phyloP scores from a whole-genome alignment of 2,113 vertebrate species.

The Corythoichthys haematopterus region DNA sequence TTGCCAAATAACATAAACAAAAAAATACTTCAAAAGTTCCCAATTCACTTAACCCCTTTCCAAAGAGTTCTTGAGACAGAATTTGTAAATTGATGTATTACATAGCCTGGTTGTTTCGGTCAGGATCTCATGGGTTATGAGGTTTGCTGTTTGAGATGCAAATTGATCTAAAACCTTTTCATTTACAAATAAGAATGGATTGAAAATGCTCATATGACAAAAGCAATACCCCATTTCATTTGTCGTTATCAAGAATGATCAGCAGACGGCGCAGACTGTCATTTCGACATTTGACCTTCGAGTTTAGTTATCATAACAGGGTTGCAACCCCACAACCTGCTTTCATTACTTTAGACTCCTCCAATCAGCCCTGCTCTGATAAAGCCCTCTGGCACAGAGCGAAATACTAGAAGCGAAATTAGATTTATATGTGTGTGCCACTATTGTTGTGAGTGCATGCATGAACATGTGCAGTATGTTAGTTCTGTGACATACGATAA shows the following conservation, averaged over 20 bases:
- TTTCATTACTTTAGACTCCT: slow-evolving; percentile 54
- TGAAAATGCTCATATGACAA: slow-evolving; percentile 28
- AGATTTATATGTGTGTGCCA: slow-evolving; percentile 36
- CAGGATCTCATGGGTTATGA: background rate
- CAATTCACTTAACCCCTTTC: too few relatives aligned
- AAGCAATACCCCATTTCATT: slow-evolving; percentile 13
- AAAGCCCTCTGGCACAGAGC: slow-evolving; percentile 41
- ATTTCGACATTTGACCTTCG: slow-evolving; percentile 41
- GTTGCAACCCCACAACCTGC: slow-evolving; percentile 50
- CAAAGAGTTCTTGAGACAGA: background rate
- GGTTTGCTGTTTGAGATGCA: background rate
- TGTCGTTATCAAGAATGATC: slow-evolving; percentile 40
- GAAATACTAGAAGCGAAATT: slow-evolving; percentile 40
- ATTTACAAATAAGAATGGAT: slow-evolving; percentile 18
- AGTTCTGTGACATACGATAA: slow-evolving; percentile 19
- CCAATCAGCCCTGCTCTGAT: slow-evolving; percentile 53
- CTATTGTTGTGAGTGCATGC: slow-evolving; percentile 6
- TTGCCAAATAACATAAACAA: too few relatives aligned
- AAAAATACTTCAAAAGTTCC: too few relatives aligned
- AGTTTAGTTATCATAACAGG: slow-evolving; percentile 61
- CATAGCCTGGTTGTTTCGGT: background rate
- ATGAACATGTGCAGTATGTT: background rate
- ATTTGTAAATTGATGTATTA: background rate
- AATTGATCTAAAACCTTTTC: slow-evolving; percentile 5
- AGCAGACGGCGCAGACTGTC: slow-evolving; percentile 16